These are phyloP conservation scores for Serilophus lunatus DNA, from an alignment of 2,113 vertebrate species.

Conservation along the genomic window DNA sequence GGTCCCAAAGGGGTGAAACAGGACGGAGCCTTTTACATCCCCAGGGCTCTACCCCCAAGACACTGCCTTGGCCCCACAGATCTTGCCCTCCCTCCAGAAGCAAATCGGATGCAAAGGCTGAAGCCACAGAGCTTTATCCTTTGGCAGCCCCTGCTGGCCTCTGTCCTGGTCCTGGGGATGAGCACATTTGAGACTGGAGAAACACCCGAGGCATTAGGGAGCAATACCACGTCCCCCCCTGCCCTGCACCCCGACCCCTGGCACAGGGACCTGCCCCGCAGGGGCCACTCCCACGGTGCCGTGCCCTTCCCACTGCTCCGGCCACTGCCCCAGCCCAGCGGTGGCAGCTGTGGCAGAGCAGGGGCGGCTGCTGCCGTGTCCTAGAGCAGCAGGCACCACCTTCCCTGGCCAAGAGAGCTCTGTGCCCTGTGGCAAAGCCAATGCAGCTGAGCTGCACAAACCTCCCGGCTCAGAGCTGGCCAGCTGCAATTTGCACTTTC, in stretches of 20 bases:
- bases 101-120: background rate
- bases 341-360: background rate
- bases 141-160: background rate
- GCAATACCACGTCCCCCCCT: background rate
- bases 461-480: background rate
- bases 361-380: background rate
- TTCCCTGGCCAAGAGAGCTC: background rate
- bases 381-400: background rate
- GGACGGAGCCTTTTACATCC: background rate
- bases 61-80: background rate
- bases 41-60: background rate
- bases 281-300: fast-evolving
- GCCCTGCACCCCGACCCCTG: background rate
- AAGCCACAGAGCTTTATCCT: background rate
- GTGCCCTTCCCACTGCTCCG: fast-evolving
- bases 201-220: background rate
- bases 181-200: background rate
- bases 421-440: constrained; percentile 36
- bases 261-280: background rate
- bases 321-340: background rate
- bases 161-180: background rate
- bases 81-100: background rate
- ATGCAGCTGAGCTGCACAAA: background rate
- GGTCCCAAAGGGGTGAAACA: background rate
- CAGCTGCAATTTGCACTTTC: background rate